phyloP scores from a whole-genome alignment of 2,797 vertebrate genomes.

The Pangasius mekongensis region DNA sequence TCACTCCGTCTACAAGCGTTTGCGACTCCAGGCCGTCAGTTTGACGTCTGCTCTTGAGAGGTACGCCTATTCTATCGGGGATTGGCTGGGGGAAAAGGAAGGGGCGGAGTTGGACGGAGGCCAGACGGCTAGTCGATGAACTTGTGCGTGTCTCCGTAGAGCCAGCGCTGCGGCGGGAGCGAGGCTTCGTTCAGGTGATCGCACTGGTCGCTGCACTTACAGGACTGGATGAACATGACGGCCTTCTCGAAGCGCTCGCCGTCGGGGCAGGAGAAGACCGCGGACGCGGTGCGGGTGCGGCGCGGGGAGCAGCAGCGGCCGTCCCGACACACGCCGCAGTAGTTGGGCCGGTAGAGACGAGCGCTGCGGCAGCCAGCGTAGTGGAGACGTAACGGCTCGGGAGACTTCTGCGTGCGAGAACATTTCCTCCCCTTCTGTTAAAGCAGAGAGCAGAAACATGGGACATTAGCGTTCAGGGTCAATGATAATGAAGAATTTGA shows the following conservation, averaged over 20 bases:
- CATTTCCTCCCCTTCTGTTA: conserved; percentile 81
- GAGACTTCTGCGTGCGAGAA: conserved; percentile 78
- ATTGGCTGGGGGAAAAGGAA: conserved; percentile 29
- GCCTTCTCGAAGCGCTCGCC: conserved; percentile 72
- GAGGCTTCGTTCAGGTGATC: conserved; percentile 74
- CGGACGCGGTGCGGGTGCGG: conserved; percentile 73
- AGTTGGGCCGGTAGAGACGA: conserved; percentile 78
- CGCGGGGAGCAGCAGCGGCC: conserved; percentile 80
- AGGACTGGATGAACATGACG: conserved; percentile 82
- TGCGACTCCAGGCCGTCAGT: not conserved
- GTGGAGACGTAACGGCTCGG: conserved; percentile 75
- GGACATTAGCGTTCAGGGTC: not conserved
- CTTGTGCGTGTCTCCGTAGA: conserved; percentile 79
- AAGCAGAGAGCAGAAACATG: not conserved
- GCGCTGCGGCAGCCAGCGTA: conserved; percentile 78
- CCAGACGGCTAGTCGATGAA: conserved; percentile 72
- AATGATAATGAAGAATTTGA: not conserved
- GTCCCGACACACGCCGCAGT: conserved; percentile 78
- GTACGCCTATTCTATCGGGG: conserved; percentile 6
- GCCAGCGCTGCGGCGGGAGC: conserved; percentile 74
- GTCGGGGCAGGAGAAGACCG: conserved; percentile 74
- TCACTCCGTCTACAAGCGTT: not conserved
- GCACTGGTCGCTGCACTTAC: conserved; percentile 79
- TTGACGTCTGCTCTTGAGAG: not conserved
- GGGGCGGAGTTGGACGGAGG: conserved; percentile 39